phyloP scores from a whole-genome alignment of 2,797 vertebrate genomes.

The Thunnus albacares region DNA sequence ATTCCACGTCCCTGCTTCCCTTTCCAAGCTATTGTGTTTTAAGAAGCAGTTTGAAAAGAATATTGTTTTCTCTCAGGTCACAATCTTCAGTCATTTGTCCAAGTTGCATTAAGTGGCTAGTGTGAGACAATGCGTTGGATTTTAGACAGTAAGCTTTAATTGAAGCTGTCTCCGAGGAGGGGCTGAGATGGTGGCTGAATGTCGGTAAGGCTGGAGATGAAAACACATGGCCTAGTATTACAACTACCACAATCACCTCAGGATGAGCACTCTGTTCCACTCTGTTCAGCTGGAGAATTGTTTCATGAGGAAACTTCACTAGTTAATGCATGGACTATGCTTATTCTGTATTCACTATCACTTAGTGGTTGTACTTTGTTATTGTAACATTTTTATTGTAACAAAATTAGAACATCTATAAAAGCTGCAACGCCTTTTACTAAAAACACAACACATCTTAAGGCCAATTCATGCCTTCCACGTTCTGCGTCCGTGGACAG shows the following conservation, averaged over 20 bases:
- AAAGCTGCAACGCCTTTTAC: not conserved
- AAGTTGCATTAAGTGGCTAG: slow-evolving; percentile 69
- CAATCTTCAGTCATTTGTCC: slow-evolving; percentile 79
- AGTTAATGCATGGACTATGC: not conserved
- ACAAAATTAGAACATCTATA: not conserved
- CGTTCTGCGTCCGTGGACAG: too few relatives aligned
- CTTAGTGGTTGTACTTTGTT: not conserved
- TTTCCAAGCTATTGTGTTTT: slow-evolving; percentile 81
- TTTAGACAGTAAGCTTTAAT: slow-evolving; percentile 71
- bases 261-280: slow-evolving; percentile 25
- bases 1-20: slow-evolving; percentile 68
- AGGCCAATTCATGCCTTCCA: not conserved
- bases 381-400: not conserved
- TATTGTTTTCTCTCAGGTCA: slow-evolving; percentile 74
- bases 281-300: slow-evolving; percentile 22
- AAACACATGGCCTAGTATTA: slow-evolving; percentile 69
- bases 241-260: slow-evolving; percentile 60
- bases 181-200: slow-evolving; percentile 54
- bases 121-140: slow-evolving; percentile 78
- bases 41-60: slow-evolving; percentile 70
- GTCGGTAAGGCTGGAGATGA: slow-evolving; percentile 62
- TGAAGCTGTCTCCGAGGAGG: slow-evolving; percentile 71
- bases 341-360: slow-evolving; percentile 1
- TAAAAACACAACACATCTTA: not conserved
- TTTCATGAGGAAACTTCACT: slow-evolving; percentile 19